Percentiles rank a stretch among this genome's conserved stretches.
Conservation (phyloP, 2,113 vertebrate genomes). For the Riparia riparia region DNA sequence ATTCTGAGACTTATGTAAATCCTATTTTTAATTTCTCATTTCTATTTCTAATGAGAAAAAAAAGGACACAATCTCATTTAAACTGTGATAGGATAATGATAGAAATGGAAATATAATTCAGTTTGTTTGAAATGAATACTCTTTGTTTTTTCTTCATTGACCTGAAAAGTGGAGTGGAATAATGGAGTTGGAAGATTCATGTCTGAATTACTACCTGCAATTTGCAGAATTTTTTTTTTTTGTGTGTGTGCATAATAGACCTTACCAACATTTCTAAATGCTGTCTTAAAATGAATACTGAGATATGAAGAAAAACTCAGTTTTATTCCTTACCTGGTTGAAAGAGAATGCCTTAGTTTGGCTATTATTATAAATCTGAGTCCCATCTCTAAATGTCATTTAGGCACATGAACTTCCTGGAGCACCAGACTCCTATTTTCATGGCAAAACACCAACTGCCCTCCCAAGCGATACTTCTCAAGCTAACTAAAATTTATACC, state of each 20-base stretch:
- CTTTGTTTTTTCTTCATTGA: not conserved
- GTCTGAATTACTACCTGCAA: not conserved
- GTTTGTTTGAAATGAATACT: not conserved
- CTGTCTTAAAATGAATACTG: not conserved
- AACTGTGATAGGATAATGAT: not conserved
- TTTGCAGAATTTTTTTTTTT: not conserved
- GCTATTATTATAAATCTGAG: not conserved
- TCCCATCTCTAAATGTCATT: not conserved
- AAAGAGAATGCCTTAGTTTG: not conserved
- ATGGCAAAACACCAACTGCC: slow-evolving; percentile 4
- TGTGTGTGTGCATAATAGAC: accelerated
- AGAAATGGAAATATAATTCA: not conserved
- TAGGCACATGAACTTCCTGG: not conserved
- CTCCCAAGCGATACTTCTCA: not conserved
- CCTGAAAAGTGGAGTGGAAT: not conserved
- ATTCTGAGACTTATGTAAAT: not conserved
- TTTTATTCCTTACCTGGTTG: not conserved
- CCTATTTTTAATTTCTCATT: not conserved
- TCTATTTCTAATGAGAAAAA: not conserved
- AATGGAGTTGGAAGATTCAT: not conserved
- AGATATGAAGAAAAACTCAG: not conserved
- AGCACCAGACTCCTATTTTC: not conserved
- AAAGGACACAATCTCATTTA: not conserved
- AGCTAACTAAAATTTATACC: slow-evolving; percentile 55
- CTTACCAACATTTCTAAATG: not conserved